A percentile compares a stretch with the other conserved stretches of the same genome.
These are phyloP conservation scores for Piprites chloris DNA, from an alignment of 2,113 vertebrate species.

Conservation along the genomic window DNA sequence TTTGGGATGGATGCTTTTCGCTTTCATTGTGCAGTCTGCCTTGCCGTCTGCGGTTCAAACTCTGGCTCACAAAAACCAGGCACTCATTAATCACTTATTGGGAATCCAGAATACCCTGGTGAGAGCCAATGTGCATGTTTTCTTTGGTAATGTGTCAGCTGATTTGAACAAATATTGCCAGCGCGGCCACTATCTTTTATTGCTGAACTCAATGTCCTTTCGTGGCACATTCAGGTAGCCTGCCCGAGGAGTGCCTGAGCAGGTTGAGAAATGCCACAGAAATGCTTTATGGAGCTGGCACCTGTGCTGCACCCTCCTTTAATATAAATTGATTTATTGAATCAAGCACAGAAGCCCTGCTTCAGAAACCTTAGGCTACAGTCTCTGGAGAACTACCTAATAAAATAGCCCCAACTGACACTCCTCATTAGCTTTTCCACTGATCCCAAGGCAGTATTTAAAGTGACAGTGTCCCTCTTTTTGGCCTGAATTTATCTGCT, in stretches of 20 bases:
- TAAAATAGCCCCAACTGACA: conserved; percentile 75
- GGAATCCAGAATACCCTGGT: conserved; percentile 20
- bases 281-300: conserved; percentile 56
- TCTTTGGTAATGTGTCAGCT: conserved; percentile 31
- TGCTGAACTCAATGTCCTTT: conserved; percentile 29
- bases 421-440: conserved; percentile 74
- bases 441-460: conserved; percentile 72
- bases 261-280: conserved; percentile 65
- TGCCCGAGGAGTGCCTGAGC: conserved; percentile 16
- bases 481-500: conserved; percentile 65
- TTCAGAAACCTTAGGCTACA: conserved; percentile 69
- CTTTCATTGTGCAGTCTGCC: conserved; percentile 31
- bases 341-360: conserved; percentile 68
- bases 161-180: conserved; percentile 39
- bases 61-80: neutral
- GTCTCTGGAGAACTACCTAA: conserved; percentile 68
- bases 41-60: conserved; percentile 5
- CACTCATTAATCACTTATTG: conserved; percentile 54
- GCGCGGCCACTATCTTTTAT: neutral
- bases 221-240: conserved; percentile 22
- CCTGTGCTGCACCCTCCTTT: conserved; percentile 33
- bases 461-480: conserved; percentile 75
- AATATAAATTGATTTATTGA: conserved; percentile 78
- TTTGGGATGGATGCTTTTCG: conserved; percentile 55
- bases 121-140: conserved; percentile 17